Base-by-base conservation (phyloP, 2,797 vertebrate genomes). In the Telmatherina bonti region DNA sequence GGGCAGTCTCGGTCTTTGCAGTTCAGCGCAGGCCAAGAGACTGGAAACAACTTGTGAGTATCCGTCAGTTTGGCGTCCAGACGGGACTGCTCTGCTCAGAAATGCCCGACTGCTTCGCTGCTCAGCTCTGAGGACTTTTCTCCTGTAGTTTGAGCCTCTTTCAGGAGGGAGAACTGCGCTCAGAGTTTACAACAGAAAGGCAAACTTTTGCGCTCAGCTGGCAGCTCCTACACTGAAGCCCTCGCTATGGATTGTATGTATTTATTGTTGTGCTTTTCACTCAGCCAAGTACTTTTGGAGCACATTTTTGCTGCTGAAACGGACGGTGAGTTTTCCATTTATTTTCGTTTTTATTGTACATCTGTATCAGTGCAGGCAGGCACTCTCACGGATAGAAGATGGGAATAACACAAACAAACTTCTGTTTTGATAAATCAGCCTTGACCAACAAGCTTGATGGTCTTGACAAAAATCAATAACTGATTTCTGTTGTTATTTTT, bases 191-290 rank as follows among this genome's bases (percentile, higher is more conserved):
- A 87, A 74, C 67, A 85, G 74, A 85, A 87, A 87, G 83, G 70
- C 88, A 87, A 87, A 76, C 60, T 85, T 67, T 67, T 29, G 35
- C 74, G 83, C 76, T 82, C 76, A 81, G 88, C 79, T 79, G 83
- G 88, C 88, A 86, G 88, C 88, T 91, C 86, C 76, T 66, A 66
- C 71, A 66, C 74, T 71, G 62, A 53, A 84, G 72, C 66, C 56
- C 77, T 90, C 91, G 88, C 87, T 83, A 94, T 95, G 95, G 93
- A 93, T 88, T 93, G 87, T 89, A 83, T 92, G 73, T 90, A 91
- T 93, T 86, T 94, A 76, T 81, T 93, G n/a, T 76, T 95, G 86
- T 94, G 78, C 90, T 92, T 92, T 84, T 92, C 88, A 68, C 76
- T 93, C 74, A 85, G 43, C 81, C 89, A 87, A 7, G 15, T 94